Evolutionary conservation across 2,113 vertebrate genomes (phyloP).

Genomic region (Calypte anna): DNA sequence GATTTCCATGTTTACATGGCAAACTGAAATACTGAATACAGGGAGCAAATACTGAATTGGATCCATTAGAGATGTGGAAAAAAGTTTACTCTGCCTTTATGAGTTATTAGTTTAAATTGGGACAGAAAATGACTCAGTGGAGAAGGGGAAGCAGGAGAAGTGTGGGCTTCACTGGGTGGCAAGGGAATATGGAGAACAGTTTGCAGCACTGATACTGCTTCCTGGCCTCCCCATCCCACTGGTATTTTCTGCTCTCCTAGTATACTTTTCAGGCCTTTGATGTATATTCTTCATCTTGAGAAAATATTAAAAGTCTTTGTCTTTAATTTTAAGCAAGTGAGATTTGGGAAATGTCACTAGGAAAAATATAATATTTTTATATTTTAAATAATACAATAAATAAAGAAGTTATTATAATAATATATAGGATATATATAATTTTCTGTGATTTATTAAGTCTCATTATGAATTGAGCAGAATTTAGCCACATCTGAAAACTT

Average conservation of each 20-base stretch:
- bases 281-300: not conserved
- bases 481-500: not conserved
- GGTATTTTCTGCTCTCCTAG: not conserved
- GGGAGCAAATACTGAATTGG: not conserved
- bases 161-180: not conserved
- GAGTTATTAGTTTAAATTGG: not conserved
- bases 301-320: not conserved
- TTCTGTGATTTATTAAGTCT: not conserved
- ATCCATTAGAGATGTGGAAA: not conserved
- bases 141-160: not conserved
- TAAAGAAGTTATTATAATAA: no score
- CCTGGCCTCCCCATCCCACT: not conserved
- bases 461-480: not conserved
- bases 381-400: no score
- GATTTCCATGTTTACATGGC: not conserved
- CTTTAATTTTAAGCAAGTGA: not conserved
- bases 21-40: not conserved
- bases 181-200: not conserved
- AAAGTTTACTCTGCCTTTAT: not conserved
- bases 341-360: not conserved
- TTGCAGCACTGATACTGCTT: not conserved
- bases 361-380: not conserved
- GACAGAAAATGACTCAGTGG: not conserved
- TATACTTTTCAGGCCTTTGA: not conserved
- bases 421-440: no score